These are phyloP conservation scores for Cheumatopsyche charites DNA, from an alignment of 1,140 invertebrate species.

Conservation along the genomic window DNA sequence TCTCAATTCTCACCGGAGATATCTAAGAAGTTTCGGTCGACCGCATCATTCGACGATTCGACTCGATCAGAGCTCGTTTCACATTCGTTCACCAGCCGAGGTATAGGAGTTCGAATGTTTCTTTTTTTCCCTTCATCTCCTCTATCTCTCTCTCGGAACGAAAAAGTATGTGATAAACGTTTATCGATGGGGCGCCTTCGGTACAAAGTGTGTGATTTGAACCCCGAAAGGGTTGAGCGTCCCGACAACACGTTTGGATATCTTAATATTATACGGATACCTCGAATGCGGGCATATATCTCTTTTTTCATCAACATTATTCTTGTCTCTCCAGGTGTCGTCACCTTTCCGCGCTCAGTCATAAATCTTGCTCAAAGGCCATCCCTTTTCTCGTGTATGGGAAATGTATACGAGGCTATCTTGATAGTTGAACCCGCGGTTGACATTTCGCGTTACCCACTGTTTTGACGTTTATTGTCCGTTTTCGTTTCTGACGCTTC, in stretches of 20 bases:
- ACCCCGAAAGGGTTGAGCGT: neutral
- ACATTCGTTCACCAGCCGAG: neutral
- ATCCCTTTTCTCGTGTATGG: neutral
- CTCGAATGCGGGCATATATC: no score
- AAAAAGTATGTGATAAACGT: constrained; percentile 5
- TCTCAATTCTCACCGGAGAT: constrained; percentile 13
- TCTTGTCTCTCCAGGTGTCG: constrained; percentile 16
- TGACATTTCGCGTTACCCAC: constrained; percentile 4
- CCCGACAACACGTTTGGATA: no score
- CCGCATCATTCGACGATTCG: constrained; percentile 12
- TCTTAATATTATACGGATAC: no score
- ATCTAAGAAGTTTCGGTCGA: constrained; percentile 14
- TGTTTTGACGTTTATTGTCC: constrained; percentile 8
- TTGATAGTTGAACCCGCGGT: constrained; percentile 13
- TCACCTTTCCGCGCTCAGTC: neutral
- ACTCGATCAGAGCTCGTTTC: constrained; percentile 2
- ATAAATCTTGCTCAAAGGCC: constrained; percentile 33
- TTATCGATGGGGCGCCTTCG: neutral
- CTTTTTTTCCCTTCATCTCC: neutral
- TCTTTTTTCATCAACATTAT: neutral
- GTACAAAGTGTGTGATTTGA: constrained; percentile 13
- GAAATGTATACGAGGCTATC: neutral
- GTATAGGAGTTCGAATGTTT: neutral
- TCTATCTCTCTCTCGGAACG: neutral
- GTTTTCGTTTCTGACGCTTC: neutral